Percentiles rank a stretch among this genome's conserved stretches.
Conservation (phyloP, 1,140 invertebrate species). For the Dreissena rostriformis region DNA sequence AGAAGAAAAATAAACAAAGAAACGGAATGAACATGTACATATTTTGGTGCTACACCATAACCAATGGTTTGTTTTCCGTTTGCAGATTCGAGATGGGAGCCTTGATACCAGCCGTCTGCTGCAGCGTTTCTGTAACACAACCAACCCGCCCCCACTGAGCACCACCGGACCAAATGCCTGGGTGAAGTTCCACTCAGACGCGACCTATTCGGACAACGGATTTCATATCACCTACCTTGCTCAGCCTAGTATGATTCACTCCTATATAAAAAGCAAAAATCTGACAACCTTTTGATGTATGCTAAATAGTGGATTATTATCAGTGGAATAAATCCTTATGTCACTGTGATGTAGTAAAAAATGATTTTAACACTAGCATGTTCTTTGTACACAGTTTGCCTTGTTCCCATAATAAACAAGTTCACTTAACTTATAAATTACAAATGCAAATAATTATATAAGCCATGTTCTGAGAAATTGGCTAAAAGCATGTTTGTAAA, state of each 20-base stretch:
- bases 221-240: slow-evolving; percentile 85
- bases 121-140: slow-evolving; percentile 85
- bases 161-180: slow-evolving; percentile 87
- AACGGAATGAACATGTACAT: neutral
- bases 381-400: no score
- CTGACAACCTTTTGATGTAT: no score
- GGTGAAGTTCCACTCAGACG: slow-evolving; percentile 86
- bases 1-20: neutral
- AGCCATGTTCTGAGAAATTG: neutral
- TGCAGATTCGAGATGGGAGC: slow-evolving; percentile 87
- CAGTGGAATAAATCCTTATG: no score
- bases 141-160: slow-evolving; percentile 78
- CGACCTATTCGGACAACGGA: slow-evolving; percentile 83
- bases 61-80: neutral
- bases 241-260: slow-evolving; percentile 53
- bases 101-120: slow-evolving; percentile 82
- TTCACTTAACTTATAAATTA: no score
- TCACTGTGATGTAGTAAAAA: no score
- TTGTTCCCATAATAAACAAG: no score
- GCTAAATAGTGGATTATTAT: no score
- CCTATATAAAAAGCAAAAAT: neutral
- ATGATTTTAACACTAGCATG: no score
- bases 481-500: no score
- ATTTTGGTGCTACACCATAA: neutral
- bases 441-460: no score